phyloP scores from a whole-genome alignment of 1,140 invertebrate species.

The Prorops nasuta region DNA sequence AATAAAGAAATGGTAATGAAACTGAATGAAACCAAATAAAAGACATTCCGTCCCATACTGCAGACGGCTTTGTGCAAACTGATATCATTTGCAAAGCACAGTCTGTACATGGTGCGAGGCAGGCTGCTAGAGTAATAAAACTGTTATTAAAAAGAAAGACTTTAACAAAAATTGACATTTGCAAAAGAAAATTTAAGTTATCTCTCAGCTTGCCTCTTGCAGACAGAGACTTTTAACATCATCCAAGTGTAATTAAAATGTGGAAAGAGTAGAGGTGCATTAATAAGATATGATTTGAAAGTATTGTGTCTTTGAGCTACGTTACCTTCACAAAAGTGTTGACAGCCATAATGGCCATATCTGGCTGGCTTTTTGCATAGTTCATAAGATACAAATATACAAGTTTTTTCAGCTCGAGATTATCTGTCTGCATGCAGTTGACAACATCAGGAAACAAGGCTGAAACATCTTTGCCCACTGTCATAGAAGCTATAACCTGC shows the following conservation, averaged over 20 bases:
- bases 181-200: constrained; percentile 2
- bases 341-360: constrained; percentile 99
- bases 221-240: constrained; percentile 40
- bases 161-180: constrained; percentile 2
- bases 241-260: constrained; percentile 36
- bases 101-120: constrained; percentile 42
- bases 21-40: constrained; percentile 22
- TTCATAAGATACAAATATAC: constrained; percentile 99
- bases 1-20: constrained; percentile 21
- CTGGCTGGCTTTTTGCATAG: constrained; percentile 99
- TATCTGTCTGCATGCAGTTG: constrained; percentile 99
- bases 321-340: constrained; percentile 99
- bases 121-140: constrained; percentile 34
- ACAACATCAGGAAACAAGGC: constrained; percentile 98
- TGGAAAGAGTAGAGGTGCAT: constrained; percentile 45
- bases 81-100: constrained; percentile 45
- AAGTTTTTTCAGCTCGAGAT: constrained; percentile 98
- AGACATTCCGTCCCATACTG: constrained; percentile 49
- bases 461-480: constrained; percentile 95
- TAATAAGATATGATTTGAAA: constrained; percentile 34
- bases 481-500: constrained; percentile 99
- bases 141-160: constrained; percentile 15
- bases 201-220: constrained; percentile 39
- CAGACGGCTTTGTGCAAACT: constrained; percentile 50
- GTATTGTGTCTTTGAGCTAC: constrained; percentile 31